A percentile compares a stretch with the other conserved stretches of the same genome.
phyloP scores from a whole-genome alignment of 2,888 invertebrate species.

The Nephrotoma guestfalica region DNA sequence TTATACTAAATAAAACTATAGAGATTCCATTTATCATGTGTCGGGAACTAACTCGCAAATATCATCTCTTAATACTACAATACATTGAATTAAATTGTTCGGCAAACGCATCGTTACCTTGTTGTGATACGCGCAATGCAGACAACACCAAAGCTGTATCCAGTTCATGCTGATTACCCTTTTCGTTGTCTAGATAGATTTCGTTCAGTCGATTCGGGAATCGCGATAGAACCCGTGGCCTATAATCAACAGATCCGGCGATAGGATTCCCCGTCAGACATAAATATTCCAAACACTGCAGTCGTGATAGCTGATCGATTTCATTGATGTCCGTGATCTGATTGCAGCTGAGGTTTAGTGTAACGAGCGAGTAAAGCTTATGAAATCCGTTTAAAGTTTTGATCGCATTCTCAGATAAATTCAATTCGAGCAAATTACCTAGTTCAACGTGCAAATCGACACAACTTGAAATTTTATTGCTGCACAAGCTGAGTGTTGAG shows the following conservation, averaged over 20 bases:
- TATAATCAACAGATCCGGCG: conserved; percentile 56
- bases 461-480: conserved; percentile 59
- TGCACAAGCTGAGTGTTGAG: conserved; percentile 59
- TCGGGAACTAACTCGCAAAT: background rate
- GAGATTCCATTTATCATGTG: background rate
- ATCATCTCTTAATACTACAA: conserved; percentile 2
- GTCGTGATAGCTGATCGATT: conserved; percentile 58
- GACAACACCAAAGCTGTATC: conserved; percentile 85
- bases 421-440: conserved; percentile 75
- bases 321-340: conserved; percentile 65
- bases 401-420: conserved; percentile 74
- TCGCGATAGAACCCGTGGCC: conserved; percentile 76
- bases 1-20: background rate
- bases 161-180: conserved; percentile 71
- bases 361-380: conserved; percentile 73
- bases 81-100: conserved; percentile 1
- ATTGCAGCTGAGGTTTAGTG: conserved; percentile 78
- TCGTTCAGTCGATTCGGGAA: conserved; percentile 73
- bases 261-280: conserved; percentile 81
- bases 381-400: conserved; percentile 54
- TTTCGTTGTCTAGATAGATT: conserved; percentile 76
- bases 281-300: conserved; percentile 81
- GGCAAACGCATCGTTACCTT: background rate
- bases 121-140: conserved; percentile 45
- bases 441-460: conserved; percentile 70